Conservation (phyloP, 35 echinoderm and acorn worm species). For the Apostichopus californicus region DNA sequence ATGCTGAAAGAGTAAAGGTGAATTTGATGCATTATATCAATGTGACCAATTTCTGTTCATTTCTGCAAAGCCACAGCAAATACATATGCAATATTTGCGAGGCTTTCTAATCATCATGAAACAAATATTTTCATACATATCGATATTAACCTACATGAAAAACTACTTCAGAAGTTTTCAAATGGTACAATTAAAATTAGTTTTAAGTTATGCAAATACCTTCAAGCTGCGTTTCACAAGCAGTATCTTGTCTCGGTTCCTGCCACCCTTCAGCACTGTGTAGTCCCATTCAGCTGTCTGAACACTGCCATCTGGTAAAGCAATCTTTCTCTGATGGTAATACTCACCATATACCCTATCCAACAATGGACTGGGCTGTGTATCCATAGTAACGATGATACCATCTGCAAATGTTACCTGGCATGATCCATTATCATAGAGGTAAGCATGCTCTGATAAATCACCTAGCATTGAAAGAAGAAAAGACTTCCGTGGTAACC, state of each 20-base stretch:
- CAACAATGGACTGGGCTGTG: slow-evolving; percentile 69
- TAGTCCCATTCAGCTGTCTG: slow-evolving; percentile 90
- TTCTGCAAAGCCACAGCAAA: no score
- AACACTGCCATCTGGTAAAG: slow-evolving; percentile 66
- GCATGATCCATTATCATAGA: slow-evolving; percentile 65
- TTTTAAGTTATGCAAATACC: slow-evolving; percentile 50
- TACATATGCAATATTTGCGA: no score
- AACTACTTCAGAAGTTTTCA: no score
- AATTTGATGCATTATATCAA: no score
- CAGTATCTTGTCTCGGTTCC: slow-evolving; percentile 78
- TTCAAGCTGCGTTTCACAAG: slow-evolving; percentile 77
- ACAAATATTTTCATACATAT: no score
- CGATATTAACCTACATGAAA: no score
- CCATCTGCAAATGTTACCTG: slow-evolving; percentile 75
- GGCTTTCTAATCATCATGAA: no score
- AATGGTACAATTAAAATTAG: no score
- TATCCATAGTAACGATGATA: slow-evolving; percentile 51
- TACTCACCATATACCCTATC: slow-evolving; percentile 66
- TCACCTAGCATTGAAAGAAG: slow-evolving; percentile 30
- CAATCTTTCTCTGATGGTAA: slow-evolving; percentile 78
- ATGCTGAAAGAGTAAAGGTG: no score
- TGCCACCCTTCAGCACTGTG: slow-evolving; percentile 60
- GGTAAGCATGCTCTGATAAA: slow-evolving; percentile 36
- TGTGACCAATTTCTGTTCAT: no score
- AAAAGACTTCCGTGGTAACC: background rate